A percentile compares a stretch with the other conserved stretches of the same genome.
Evolutionary conservation across 2,113 vertebrate genomes (phyloP).

Genomic region (Notothenia coriiceps): DNA sequence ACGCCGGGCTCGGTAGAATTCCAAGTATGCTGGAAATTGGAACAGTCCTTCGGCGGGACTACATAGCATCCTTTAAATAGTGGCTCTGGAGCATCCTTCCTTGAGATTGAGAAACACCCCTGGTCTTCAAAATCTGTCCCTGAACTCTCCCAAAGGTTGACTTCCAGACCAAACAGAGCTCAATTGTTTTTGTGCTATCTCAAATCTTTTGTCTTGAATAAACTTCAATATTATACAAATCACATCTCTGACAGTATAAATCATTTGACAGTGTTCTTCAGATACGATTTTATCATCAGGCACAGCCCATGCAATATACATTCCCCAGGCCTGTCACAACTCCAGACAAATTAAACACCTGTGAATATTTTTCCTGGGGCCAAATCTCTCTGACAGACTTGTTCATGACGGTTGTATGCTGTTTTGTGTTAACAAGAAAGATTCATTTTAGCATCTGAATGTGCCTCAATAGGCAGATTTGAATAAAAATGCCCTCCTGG

Average conservation of each 20-base stretch:
- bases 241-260: conserved; percentile 34
- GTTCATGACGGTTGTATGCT: conserved; percentile 37
- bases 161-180: neutral
- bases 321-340: neutral
- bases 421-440: conserved; percentile 42
- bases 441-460: conserved; percentile 64
- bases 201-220: neutral
- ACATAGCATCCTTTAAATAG: too few species aligned
- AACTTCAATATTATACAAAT: conserved; percentile 21
- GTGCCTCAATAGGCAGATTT: conserved; percentile 46
- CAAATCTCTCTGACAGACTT: conserved; percentile 40
- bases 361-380: conserved; percentile 27
- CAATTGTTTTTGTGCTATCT: neutral
- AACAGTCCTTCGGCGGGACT: too few species aligned
- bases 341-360: conserved; percentile 52
- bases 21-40: too few species aligned
- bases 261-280: conserved; percentile 40
- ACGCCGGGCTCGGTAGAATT: too few species aligned
- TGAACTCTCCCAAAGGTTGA: neutral
- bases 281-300: conserved; percentile 42
- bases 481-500: conserved; percentile 56
- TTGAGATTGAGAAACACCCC: too few species aligned
- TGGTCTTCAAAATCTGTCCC: too few species aligned
- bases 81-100: too few species aligned
- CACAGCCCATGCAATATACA: conserved; percentile 18